phyloP scores from a whole-genome alignment of 2,888 invertebrate species.

The Oscheius onirici region DNA sequence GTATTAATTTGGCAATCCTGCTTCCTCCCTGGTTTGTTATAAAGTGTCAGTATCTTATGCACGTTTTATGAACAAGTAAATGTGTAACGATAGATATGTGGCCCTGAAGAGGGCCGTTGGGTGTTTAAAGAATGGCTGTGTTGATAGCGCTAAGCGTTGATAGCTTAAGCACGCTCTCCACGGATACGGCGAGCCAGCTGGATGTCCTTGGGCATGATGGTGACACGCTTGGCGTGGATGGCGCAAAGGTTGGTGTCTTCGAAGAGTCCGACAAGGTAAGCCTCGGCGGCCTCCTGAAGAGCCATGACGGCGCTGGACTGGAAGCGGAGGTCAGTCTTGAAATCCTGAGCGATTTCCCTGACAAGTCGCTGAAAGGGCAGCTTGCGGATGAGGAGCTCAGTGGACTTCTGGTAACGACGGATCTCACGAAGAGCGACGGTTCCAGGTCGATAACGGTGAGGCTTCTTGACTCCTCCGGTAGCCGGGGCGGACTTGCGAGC shows the following conservation, averaged over 20 bases:
- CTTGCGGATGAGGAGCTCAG: slow-evolving; percentile 46
- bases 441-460: slow-evolving; percentile 77
- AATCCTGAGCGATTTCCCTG: slow-evolving; percentile 51
- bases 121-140: too few species aligned
- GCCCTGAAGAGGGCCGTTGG: too few species aligned
- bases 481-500: slow-evolving; percentile 39
- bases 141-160: too few species aligned
- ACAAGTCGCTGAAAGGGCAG: slow-evolving; percentile 81
- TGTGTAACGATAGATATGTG: too few species aligned
- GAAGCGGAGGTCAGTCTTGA: slow-evolving; percentile 79
- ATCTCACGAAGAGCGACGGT: slow-evolving; percentile 45
- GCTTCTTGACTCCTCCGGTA: slow-evolving; percentile 87
- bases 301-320: slow-evolving; percentile 94
- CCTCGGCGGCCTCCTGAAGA: slow-evolving; percentile 83
- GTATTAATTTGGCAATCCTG: too few species aligned
- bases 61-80: too few species aligned
- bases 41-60: too few species aligned
- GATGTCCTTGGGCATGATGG: slow-evolving; percentile 96
- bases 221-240: slow-evolving; percentile 95
- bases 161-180: slow-evolving; percentile 35
- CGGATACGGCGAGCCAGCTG: slow-evolving; percentile 94
- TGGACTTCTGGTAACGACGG: slow-evolving; percentile 45
- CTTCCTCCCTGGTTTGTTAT: too few species aligned
- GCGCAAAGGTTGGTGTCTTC: slow-evolving; percentile 98
- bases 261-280: slow-evolving; percentile 90